Evolutionary conservation across 2,113 vertebrate species (phyloP).

Genomic region (Emydocephalus ijimae): DNA sequence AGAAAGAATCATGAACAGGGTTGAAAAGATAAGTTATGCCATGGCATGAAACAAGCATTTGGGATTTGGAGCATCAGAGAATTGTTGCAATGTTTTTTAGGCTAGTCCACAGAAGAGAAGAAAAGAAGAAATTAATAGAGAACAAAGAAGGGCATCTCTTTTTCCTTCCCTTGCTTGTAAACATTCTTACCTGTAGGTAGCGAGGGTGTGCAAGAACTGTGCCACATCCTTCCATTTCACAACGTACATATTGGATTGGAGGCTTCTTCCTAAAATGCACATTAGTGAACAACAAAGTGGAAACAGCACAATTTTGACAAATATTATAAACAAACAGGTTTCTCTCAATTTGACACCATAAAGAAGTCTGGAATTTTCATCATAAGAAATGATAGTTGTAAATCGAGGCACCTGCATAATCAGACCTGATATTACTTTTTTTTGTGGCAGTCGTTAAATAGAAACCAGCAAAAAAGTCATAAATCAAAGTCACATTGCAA

Average conservation of each 20-base stretch:
- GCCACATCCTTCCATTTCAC: conserved; percentile 97
- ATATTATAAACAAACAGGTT: neutral
- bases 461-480: no score
- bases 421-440: no score
- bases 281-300: neutral
- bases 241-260: conserved; percentile 95
- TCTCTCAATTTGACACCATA: neutral
- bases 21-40: no score
- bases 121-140: neutral
- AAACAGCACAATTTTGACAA: neutral
- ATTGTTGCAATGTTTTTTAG: neutral
- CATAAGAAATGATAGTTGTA: no score
- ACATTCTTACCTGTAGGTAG: conserved; percentile 85
- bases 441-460: no score
- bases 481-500: no score
- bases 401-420: no score
- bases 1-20: neutral
- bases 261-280: conserved; percentile 87
- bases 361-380: neutral
- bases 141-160: neutral
- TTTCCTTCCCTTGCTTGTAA: neutral
- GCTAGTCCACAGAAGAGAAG: neutral
- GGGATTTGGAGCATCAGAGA: neutral
- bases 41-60: neutral
- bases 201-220: conserved; percentile 94